phyloP scores from a whole-genome alignment of 2,113 vertebrate genomes.

The Melanocharis versteri region DNA sequence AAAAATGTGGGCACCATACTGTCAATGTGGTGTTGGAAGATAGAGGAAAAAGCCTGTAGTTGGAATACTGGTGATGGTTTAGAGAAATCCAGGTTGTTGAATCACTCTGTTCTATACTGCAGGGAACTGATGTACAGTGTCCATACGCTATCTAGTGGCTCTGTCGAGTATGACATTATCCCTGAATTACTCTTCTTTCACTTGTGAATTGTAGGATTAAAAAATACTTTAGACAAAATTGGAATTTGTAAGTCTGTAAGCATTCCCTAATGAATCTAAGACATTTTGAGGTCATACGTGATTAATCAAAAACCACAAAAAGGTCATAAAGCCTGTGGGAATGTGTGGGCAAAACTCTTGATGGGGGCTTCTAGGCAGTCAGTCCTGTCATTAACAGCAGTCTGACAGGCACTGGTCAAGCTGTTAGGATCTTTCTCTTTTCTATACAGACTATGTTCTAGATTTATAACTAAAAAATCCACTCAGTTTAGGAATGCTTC shows the following conservation, averaged over 20 bases:
- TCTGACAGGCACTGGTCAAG: background rate
- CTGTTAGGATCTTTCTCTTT: background rate
- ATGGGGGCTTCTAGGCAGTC: background rate
- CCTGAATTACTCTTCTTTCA: background rate
- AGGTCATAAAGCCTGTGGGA: background rate
- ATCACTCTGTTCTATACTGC: background rate
- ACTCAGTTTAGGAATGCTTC: background rate
- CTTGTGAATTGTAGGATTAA: background rate
- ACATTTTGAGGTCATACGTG: background rate
- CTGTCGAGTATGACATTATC: background rate
- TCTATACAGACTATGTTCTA: background rate
- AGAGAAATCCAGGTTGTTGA: background rate
- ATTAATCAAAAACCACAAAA: background rate
- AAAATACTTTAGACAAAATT: background rate
- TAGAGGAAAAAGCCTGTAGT: background rate
- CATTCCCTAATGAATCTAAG: background rate
- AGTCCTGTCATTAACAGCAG: background rate
- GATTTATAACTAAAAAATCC: background rate
- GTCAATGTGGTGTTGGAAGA: background rate
- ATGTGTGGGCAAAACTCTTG: background rate
- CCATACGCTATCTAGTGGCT: slow-evolving; percentile 47
- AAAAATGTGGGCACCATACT: background rate
- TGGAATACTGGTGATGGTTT: background rate
- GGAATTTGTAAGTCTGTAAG: background rate
- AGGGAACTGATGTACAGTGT: background rate